A percentile compares a stretch with the other conserved stretches of the same genome.
phyloP scores from a whole-genome alignment of 2,113 vertebrate species.

The Pipra filicauda region DNA sequence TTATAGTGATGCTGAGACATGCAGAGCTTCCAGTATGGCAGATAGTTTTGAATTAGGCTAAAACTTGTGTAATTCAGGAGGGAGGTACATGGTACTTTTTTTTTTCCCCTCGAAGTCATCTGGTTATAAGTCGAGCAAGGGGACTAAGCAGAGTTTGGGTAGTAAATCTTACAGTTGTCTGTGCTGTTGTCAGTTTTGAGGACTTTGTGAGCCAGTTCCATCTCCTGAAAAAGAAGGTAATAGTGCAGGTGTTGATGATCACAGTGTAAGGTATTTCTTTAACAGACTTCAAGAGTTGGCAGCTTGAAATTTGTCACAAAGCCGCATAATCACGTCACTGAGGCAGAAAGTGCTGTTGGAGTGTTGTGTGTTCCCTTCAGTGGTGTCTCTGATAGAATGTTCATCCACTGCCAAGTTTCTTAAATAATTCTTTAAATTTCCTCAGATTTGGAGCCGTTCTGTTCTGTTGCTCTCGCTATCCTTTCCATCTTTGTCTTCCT shows the following conservation, averaged over 20 bases:
- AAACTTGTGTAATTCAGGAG: not conserved
- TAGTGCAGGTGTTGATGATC: not conserved
- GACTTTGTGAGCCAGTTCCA: not conserved
- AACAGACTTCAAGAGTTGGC: not conserved
- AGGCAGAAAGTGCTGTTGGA: not conserved
- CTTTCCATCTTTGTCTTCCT: not conserved
- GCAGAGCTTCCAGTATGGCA: not conserved
- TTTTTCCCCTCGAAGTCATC: not conserved
- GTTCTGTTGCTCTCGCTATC: not conserved
- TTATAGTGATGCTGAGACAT: not conserved
- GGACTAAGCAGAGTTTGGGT: not conserved
- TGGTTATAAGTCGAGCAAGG: not conserved
- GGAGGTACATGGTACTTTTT: not conserved
- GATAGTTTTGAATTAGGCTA: not conserved
- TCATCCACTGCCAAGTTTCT: not conserved
- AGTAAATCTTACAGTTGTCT: not conserved
- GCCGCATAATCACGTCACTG: not conserved
- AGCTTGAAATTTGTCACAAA: not conserved
- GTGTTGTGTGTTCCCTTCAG: not conserved
- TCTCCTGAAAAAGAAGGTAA: not conserved
- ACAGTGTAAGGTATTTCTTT: not conserved
- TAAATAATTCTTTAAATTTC: not conserved
- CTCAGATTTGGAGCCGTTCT: not conserved
- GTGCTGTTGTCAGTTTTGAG: not conserved
- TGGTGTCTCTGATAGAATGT: not conserved